Conservation (phyloP, 1,140 invertebrate species). For the Aphelenchoides fujianensis region DNA sequence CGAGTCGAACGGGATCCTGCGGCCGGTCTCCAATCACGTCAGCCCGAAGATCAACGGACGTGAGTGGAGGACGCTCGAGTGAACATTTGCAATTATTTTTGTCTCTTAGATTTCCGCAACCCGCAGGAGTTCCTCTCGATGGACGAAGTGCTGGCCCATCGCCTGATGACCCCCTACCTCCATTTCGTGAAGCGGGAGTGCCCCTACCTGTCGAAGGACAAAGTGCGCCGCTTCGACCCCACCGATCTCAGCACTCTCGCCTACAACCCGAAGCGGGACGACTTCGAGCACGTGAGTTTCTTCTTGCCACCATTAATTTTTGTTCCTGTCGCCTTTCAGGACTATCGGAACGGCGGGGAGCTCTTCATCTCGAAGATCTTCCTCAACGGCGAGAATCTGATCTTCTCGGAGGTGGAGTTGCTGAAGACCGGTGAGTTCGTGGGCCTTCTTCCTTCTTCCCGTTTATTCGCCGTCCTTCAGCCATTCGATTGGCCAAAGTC, state of each 20-base stretch:
- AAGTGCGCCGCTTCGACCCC: not conserved
- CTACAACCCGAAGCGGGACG: conserved; percentile 10
- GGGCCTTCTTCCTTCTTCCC: no score
- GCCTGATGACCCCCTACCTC: not conserved
- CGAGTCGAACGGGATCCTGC: not conserved
- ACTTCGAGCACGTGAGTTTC: conserved; percentile 24
- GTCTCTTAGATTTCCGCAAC: no score
- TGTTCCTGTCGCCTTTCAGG: not conserved
- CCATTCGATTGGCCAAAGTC: conserved; percentile 7
- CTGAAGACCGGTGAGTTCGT: conserved; percentile 2
- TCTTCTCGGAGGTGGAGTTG: not conserved
- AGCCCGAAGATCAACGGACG: not conserved
- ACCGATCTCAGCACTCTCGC: conserved; percentile 11
- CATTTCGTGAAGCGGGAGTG: not conserved
- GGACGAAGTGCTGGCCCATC: conserved; percentile 7
- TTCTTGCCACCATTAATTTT: not conserved
- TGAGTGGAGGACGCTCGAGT: not conserved
- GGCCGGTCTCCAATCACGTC: not conserved
- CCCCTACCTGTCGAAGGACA: not conserved
- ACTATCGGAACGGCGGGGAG: conserved; percentile 15
- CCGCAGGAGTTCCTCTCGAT: not conserved
- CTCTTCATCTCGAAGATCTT: conserved; percentile 19
- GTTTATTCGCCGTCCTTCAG: not conserved
- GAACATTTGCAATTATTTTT: no score
- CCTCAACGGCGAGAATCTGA: conserved; percentile 15